Base-by-base conservation (phyloP, 1,140 invertebrate genomes). In the Drosophila carrolli region DNA sequence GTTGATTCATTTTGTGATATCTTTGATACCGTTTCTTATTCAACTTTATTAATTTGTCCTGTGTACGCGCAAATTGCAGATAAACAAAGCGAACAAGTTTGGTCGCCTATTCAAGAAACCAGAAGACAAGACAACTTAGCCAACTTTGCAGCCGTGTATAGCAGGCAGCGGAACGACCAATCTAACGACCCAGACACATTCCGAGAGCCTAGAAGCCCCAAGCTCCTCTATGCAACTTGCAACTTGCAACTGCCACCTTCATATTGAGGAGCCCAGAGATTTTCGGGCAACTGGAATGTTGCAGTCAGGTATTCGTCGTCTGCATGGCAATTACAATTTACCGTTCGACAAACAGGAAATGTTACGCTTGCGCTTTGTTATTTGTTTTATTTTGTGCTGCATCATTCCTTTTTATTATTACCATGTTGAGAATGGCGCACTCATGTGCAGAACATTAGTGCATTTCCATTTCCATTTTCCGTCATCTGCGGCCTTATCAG, bases 301-400 rank as follows among this genome's bases (percentile, higher is more conserved):
- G 62, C 60, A 44, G 57, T 44, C 68, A 57, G 78, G 54, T 68
- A 56, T 57, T 48, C 41, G 65, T 77, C 80, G 59, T 79, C 81
- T 79, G 80, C 81, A 79, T 83, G 79, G 79, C 81, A 83, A 83
- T 83, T 83, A 84, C 60, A 43, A 67, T 83, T 84, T 83, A 83
- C 81, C 81, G 81, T 84, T 80, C 47, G 54, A 58, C 57, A 75
- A 77, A 81, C 81, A 85, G 81, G 77, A 84, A 84, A 77, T 76
- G 81, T 65, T 85, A 72, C 72, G 72, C 81, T 72, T 84, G 81
- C 61, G 57, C 71, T 38, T 46, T 63, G 65, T 61, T 61, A 56
- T 70, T 78, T 60, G 41, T 73, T 72, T 67, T 72, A 77, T 71
- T 73, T 76, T 51, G 44, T 47, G 27, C n/a, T 35, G 27, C 50